phyloP scores from a whole-genome alignment of 2,888 invertebrate genomes.

The Acanthosepion lycidas region DNA sequence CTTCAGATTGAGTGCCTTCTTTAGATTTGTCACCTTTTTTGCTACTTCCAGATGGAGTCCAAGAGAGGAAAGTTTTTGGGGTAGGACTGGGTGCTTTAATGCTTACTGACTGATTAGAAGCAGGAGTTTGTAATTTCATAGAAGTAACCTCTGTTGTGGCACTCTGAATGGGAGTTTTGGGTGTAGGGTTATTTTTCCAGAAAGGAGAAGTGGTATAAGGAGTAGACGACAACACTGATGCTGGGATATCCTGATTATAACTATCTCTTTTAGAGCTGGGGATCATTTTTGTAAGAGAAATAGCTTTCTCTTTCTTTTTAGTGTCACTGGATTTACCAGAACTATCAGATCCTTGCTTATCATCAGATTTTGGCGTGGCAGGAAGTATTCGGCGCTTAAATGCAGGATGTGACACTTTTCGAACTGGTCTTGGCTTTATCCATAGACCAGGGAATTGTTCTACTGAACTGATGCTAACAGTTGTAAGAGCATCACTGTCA shows the following conservation, averaged over 20 bases:
- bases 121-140: not conserved
- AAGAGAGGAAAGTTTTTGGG: conserved; percentile 57
- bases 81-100: conserved; percentile 62
- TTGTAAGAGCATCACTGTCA: conserved; percentile 57
- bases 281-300: conserved; percentile 42
- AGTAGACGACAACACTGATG: conserved; percentile 43
- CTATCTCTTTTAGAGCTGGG: conserved; percentile 25
- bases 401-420: conserved; percentile 36
- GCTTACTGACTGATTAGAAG: not conserved
- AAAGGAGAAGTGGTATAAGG: conserved; percentile 43
- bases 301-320: conserved; percentile 35
- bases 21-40: conserved; percentile 54
- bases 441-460: conserved; percentile 37
- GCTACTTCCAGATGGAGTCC: conserved; percentile 43
- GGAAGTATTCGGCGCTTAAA: conserved; percentile 63
- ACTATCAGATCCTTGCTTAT: conserved; percentile 49
- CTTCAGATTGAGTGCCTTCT: conserved; percentile 49
- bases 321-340: conserved; percentile 35
- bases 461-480: conserved; percentile 39
- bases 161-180: conserved; percentile 41
- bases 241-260: conserved; percentile 37
- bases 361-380: conserved; percentile 54
- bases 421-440: conserved; percentile 38
- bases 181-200: conserved; percentile 41
- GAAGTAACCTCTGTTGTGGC: not conserved